phyloP scores from a whole-genome alignment of 2,797 vertebrate genomes.

The Sylvia borin region DNA sequence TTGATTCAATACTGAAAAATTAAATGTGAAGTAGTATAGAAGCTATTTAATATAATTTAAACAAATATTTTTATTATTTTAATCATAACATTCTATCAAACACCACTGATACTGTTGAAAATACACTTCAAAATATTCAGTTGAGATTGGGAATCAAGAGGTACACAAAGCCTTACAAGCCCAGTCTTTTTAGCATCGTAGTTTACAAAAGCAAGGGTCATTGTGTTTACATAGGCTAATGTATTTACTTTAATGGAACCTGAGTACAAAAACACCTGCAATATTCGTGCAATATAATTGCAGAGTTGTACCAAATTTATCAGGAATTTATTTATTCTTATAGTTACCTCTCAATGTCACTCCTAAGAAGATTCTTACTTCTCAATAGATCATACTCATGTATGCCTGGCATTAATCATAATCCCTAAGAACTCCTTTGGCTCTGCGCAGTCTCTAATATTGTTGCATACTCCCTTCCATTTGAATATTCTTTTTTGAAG shows the following conservation, averaged over 20 bases:
- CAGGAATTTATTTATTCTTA: not conserved
- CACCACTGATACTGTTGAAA: not conserved
- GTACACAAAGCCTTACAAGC: not conserved
- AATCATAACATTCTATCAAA: not conserved
- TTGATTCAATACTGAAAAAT: not conserved
- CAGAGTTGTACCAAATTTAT: not conserved
- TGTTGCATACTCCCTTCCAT: not conserved
- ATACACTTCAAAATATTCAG: not conserved
- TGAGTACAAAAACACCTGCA: not conserved
- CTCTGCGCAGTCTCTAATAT: not conserved
- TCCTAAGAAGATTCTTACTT: not conserved
- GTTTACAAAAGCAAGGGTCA: not conserved
- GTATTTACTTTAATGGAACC: not conserved
- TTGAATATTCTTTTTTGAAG: not conserved
- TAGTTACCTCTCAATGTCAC: not conserved
- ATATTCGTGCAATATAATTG: not conserved
- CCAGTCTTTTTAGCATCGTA: not conserved
- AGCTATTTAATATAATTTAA: not conserved
- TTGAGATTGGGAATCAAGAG: not conserved
- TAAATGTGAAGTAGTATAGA: not conserved
- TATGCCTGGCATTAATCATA: not conserved
- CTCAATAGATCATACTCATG: not conserved
- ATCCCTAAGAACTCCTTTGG: not conserved
- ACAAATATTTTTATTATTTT: not conserved
- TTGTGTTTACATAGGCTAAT: not conserved